Evolutionary conservation across 2,113 vertebrate genomes (phyloP).

Genomic region (Vanacampus margaritifer): DNA sequence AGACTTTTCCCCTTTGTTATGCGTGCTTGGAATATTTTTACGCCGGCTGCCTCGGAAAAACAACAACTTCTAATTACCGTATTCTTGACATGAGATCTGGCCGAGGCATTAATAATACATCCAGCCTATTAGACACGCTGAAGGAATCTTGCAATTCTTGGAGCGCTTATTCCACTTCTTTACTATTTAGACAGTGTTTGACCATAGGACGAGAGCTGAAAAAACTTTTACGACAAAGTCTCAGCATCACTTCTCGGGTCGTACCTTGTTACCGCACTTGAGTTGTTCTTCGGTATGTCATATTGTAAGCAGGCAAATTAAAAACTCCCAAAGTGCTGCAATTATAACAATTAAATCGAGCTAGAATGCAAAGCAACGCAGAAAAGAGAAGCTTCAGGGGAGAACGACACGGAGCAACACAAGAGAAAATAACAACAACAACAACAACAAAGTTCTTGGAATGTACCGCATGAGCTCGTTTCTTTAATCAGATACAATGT

Average conservation of each 20-base stretch:
- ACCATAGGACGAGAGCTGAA: constrained; percentile 28
- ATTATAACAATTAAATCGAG: constrained; percentile 62
- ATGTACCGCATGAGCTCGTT: constrained; percentile 38
- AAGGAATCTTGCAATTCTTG: constrained; percentile 28
- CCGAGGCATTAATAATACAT: constrained; percentile 64
- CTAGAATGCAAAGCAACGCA: constrained; percentile 17
- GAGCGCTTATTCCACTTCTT: constrained; percentile 45
- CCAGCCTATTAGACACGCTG: constrained; percentile 53
- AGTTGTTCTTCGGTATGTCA: background rate
- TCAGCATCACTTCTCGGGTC: constrained; percentile 6
- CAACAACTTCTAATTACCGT: constrained; percentile 63
- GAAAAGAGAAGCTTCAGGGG: background rate
- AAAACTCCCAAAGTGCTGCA: constrained; percentile 47
- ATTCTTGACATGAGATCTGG: constrained; percentile 38
- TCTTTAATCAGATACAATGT: constrained; percentile 70
- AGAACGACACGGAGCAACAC: constrained; percentile 17
- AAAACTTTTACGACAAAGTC: constrained; percentile 35
- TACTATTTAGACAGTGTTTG: constrained; percentile 46
- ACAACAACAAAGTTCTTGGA: constrained; percentile 44
- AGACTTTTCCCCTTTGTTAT: constrained; percentile 43
- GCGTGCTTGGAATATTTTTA: constrained; percentile 44
- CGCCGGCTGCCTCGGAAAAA: constrained; percentile 52
- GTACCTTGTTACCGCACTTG: constrained; percentile 11
- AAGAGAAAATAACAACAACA: constrained; percentile 57
- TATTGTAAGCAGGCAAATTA: constrained; percentile 7